A percentile compares a stretch with the other conserved stretches of the same genome.
These are phyloP conservation scores for Octonoba sinensis DNA, from an alignment of 2,888 invertebrate species.

Conservation along the genomic window DNA sequence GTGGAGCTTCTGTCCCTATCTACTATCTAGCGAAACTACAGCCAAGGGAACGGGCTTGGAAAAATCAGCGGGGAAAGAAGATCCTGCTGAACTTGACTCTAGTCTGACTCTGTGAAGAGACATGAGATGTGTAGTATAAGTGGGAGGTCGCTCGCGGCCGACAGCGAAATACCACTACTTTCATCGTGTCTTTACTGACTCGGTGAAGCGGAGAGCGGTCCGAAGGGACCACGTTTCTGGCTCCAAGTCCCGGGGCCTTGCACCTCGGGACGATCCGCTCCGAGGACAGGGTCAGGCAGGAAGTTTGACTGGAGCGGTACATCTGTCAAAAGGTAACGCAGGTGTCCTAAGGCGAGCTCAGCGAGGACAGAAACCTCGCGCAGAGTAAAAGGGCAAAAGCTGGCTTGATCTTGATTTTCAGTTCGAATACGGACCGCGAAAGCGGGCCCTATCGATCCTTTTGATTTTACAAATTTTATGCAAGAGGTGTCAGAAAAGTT, in stretches of 20 bases:
- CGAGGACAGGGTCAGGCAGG: slow-evolving; percentile 77
- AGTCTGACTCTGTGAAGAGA: slow-evolving; percentile 78
- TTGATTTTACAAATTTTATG: slow-evolving; percentile 73
- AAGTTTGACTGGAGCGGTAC: slow-evolving; percentile 80
- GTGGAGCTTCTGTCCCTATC: too few species aligned
- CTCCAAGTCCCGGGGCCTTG: slow-evolving; percentile 67
- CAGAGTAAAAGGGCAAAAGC: slow-evolving; percentile 81
- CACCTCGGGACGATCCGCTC: slow-evolving; percentile 38
- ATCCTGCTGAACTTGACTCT: slow-evolving; percentile 76
- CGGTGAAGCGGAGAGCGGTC: slow-evolving; percentile 73
- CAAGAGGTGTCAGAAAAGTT: slow-evolving; percentile 71
- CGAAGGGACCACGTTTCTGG: slow-evolving; percentile 71
- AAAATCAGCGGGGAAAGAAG: slow-evolving; percentile 71
- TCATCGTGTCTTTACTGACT: slow-evolving; percentile 76
- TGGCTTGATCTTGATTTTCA: slow-evolving; percentile 79
- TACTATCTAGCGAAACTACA: slow-evolving; percentile 66
- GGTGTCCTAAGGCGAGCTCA: slow-evolving; percentile 78
- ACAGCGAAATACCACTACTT: slow-evolving; percentile 74
- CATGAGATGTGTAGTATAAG: slow-evolving; percentile 77
- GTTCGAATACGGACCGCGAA: slow-evolving; percentile 75
- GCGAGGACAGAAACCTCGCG: slow-evolving; percentile 80
- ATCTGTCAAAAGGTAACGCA: slow-evolving; percentile 79
- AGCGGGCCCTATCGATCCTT: slow-evolving; percentile 80
- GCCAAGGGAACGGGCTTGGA: slow-evolving; percentile 78
- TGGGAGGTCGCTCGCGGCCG: slow-evolving; percentile 71